Conservation (phyloP, 1,140 invertebrate species). For the Zaprionus taronus region DNA sequence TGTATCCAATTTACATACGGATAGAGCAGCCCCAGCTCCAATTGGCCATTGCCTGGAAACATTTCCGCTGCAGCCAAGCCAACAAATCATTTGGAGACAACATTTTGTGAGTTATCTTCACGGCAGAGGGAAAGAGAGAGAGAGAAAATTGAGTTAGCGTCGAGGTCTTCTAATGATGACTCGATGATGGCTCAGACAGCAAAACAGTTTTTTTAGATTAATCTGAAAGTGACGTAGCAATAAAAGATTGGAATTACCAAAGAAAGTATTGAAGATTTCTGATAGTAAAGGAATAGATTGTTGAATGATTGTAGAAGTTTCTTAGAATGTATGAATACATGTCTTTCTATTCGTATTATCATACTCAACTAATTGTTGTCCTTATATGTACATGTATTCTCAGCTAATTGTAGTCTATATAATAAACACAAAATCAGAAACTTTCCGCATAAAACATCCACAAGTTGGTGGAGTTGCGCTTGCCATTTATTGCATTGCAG, state of each 20-base stretch:
- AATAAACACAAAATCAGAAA: neutral
- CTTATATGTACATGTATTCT: too few relatives aligned
- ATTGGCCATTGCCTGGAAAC: conserved; percentile 14
- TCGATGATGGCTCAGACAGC: conserved; percentile 16
- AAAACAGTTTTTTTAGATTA: conserved; percentile 31
- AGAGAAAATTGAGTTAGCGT: neutral
- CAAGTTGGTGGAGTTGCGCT: neutral
- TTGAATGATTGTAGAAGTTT: too few relatives aligned
- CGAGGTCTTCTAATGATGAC: conserved; percentile 18
- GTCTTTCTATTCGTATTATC: too few relatives aligned
- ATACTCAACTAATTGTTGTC: too few relatives aligned
- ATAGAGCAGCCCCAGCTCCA: conserved; percentile 13
- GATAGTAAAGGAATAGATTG: neutral
- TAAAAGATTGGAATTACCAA: neutral
- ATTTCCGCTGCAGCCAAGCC: conserved; percentile 21
- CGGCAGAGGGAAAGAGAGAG: too few relatives aligned
- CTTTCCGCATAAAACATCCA: neutral
- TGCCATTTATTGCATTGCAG: conserved; percentile 19
- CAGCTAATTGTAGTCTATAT: too few relatives aligned
- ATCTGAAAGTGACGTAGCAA: conserved; percentile 11
- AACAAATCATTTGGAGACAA: conserved; percentile 44
- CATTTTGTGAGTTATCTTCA: conserved; percentile 29
- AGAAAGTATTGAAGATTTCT: neutral
- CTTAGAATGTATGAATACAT: too few relatives aligned
- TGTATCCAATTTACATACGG: conserved; percentile 33